A percentile compares a stretch with the other conserved stretches of the same genome.
Evolutionary conservation across 2,888 invertebrate species (phyloP).

Genomic region (Allacma fusca): DNA sequence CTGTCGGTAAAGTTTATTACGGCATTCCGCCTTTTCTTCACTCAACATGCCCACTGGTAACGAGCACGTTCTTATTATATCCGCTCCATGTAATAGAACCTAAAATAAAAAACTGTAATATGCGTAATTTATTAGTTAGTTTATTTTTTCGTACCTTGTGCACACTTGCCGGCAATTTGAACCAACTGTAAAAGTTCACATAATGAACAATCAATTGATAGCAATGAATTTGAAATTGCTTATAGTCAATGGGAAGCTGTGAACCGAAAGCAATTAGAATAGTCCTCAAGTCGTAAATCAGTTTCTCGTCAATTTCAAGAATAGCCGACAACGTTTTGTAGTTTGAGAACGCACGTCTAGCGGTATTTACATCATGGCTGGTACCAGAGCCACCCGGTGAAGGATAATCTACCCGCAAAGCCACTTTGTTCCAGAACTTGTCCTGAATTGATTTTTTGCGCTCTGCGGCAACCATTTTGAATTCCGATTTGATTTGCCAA

Average conservation of each 20-base stretch:
- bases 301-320: conserved; percentile 3
- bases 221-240: not conserved
- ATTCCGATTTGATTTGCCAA: not conserved
- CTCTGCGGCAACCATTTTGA: not conserved
- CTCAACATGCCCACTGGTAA: not conserved
- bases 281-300: not conserved
- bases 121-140: not conserved
- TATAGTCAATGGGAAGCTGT: conserved; percentile 17
- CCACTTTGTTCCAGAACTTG: not conserved
- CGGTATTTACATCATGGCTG: conserved; percentile 24
- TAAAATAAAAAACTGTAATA: not conserved
- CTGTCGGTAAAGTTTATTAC: not conserved
- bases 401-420: conserved; percentile 19
- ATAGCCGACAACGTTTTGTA: not conserved
- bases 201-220: not conserved
- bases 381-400: conserved; percentile 11
- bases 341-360: conserved; percentile 9
- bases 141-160: conserved; percentile 42
- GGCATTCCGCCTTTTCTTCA: not conserved
- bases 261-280: not conserved
- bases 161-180: conserved; percentile 7
- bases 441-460: not conserved
- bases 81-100: not conserved
- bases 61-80: not conserved
- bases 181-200: conserved; percentile 10